Percentiles rank a stretch among this genome's conserved stretches.
Evolutionary conservation across 2,797 vertebrate genomes (phyloP).

Genomic region (Gobionotothen gibberifrons): DNA sequence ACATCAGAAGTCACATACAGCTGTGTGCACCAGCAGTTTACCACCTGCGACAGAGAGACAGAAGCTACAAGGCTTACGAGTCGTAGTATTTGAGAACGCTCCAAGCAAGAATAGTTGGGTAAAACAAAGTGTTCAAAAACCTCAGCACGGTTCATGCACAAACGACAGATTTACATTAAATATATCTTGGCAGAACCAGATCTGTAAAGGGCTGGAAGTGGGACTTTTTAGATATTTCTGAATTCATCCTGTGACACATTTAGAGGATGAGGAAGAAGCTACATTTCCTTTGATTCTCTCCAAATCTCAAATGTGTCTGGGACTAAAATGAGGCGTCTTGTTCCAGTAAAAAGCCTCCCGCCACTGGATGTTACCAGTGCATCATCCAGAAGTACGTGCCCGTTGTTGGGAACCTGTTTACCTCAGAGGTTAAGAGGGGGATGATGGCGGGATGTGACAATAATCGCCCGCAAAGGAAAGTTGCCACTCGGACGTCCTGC

Average conservation of each 20-base stretch:
- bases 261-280: slow-evolving; percentile 37
- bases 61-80: slow-evolving; percentile 53
- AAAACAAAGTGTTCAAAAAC: slow-evolving; percentile 32
- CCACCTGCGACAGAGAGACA: slow-evolving; percentile 48
- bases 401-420: slow-evolving; percentile 4
- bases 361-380: slow-evolving; percentile 6
- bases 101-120: slow-evolving; percentile 18
- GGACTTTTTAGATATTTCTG: neutral
- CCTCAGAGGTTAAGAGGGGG: slow-evolving; percentile 12
- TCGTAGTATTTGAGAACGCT: slow-evolving; percentile 11
- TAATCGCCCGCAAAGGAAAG: slow-evolving; percentile 2
- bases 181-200: slow-evolving; percentile 17
- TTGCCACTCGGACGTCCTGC: slow-evolving; percentile 65
- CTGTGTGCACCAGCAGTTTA: slow-evolving; percentile 55
- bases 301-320: neutral
- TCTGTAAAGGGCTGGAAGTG: slow-evolving; percentile 3
- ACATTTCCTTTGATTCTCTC: slow-evolving; percentile 48
- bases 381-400: slow-evolving; percentile 40
- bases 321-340: neutral
- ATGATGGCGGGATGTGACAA: slow-evolving; percentile 37
- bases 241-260: slow-evolving; percentile 14
- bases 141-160: slow-evolving; percentile 19
- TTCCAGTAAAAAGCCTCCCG: slow-evolving; percentile 45
- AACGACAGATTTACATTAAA: slow-evolving; percentile 44
- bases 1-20: slow-evolving; percentile 64